Evolutionary conservation across 1,140 invertebrate species (phyloP).

Genomic region (Drosophila parabipectinata): DNA sequence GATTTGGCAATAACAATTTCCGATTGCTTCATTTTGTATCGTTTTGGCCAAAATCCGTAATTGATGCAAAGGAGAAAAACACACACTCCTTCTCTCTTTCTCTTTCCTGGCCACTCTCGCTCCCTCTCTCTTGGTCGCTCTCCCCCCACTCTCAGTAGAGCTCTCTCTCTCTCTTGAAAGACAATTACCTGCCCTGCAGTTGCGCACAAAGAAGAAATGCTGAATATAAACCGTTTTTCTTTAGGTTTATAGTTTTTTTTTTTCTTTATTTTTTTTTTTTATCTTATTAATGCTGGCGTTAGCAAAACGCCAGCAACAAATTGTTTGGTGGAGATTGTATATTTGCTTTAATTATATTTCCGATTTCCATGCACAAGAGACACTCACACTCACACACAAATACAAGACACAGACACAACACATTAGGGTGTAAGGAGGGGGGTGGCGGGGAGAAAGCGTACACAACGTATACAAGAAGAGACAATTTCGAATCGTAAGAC

Average conservation of each 20-base stretch:
- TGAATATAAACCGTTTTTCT: constrained; percentile 24
- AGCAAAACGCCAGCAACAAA: constrained; percentile 28
- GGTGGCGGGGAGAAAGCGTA: constrained; percentile 42
- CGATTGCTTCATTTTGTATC: constrained; percentile 14
- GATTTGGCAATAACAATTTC: constrained; percentile 8
- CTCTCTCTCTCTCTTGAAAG: not conserved
- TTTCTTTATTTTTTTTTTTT: not conserved
- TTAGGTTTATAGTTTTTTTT: constrained; percentile 29
- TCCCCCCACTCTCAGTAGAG: constrained; percentile 8
- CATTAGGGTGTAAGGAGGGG: constrained; percentile 6
- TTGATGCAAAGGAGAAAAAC: constrained; percentile 42
- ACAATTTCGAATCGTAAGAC: constrained; percentile 76
- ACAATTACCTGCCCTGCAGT: constrained; percentile 73
- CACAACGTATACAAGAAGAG: constrained; percentile 72
- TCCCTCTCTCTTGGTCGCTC: constrained; percentile 31
- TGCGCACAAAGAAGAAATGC: constrained; percentile 64
- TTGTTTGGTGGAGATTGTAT: constrained; percentile 38
- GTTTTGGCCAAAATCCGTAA: constrained; percentile 42
- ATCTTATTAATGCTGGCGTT: constrained; percentile 10
- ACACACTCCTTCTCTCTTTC: not conserved
- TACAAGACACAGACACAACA: constrained; percentile 11
- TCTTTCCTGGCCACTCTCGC: constrained; percentile 32
- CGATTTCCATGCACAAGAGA: constrained; percentile 34
- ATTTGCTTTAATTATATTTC: constrained; percentile 75
- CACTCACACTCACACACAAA: constrained; percentile 25